Conservation (phyloP, 2,888 invertebrate species). For the Crematogaster levior region DNA sequence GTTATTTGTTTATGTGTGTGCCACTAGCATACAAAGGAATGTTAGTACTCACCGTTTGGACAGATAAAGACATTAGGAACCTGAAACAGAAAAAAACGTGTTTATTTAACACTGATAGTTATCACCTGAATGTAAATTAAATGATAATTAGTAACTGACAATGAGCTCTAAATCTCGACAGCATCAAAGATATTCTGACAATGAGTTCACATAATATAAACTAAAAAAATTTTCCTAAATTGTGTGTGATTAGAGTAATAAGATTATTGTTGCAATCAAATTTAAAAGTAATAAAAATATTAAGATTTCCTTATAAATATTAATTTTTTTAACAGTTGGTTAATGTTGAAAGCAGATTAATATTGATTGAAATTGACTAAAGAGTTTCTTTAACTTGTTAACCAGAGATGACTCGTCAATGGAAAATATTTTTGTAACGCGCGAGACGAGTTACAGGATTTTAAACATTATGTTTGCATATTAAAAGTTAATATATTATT, state of each 20-base stretch:
- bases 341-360: neutral
- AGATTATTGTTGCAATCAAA: neutral
- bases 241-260: neutral
- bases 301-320: neutral
- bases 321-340: neutral
- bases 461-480: no score
- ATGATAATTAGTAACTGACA: neutral
- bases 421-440: no score
- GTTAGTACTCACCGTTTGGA: constrained; percentile 89
- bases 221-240: neutral
- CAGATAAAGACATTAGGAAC: constrained; percentile 90
- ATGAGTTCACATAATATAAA: neutral
- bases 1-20: neutral
- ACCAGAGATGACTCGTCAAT: no score
- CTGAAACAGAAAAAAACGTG: constrained; percentile 87
- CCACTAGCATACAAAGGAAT: neutral
- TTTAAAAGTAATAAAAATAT: neutral
- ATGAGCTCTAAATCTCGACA: neutral
- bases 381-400: neutral
- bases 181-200: neutral
- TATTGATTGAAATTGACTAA: neutral
- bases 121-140: neutral
- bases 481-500: no score
- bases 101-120: neutral
- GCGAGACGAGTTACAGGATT: no score